Base-by-base conservation (phyloP, 1,140 invertebrate species). In the Drosophila nikananu region DNA sequence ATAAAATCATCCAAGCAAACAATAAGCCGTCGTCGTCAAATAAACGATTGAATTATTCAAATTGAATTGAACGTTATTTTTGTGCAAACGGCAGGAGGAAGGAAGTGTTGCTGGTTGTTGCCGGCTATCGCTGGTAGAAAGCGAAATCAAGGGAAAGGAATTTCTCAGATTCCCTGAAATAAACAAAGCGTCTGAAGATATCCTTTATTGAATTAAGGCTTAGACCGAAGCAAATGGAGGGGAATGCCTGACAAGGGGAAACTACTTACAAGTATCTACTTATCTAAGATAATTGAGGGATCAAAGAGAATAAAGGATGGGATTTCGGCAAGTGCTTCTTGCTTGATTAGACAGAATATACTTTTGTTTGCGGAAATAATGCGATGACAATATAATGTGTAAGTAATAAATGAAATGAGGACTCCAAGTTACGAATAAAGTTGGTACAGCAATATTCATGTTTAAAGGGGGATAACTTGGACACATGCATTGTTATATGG, bases 51-150 rank as follows among this genome's bases (percentile, higher is more conserved):
- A 78, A 78, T 57, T 67, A 75, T 52, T 59, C 41, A 86, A 86
- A 86, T 86, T 86, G 70, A 86, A 82, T 82, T 70, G 52, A 77
- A 68, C 44, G 42, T 37, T 73, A 60, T 27, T 51, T 70, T 71
- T 41, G n/a, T 17, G 44, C 10, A 32, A 49, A 41, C 37, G 25
- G 2, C 25, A 67, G n/a, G 19, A 49, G 49, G 27, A 39, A 49
- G 49, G 49, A 35, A 54, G 60, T 52, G 37, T 23, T 35, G 32
- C 35, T 51, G 44, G 12, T 23, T 44, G n/a, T 42, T 42, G 41
- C 41, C 15, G 23, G 4, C 48, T 55, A 32, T 54, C 5, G 19
- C 32, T 44, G 39, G 21, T 48, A 46, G 17, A 70, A 59, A 59
- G 54, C 23, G 35, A 63, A 63, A 63, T 75, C 59, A 46, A 62